phyloP scores from a whole-genome alignment of 2,888 invertebrate species.

The Leptopterna dolabrata region DNA sequence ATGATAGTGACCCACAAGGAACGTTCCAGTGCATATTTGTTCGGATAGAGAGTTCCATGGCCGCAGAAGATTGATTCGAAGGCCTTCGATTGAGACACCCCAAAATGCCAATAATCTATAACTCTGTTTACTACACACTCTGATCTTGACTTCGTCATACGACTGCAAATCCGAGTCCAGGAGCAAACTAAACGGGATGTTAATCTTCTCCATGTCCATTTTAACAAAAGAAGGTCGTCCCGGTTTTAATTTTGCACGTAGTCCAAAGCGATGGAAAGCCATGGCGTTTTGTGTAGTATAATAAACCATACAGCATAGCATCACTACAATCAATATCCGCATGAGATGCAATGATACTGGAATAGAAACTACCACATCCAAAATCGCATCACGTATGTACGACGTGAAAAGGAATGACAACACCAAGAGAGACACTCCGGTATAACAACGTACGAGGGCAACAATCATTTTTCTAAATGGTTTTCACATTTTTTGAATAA shows the following conservation, averaged over 20 bases:
- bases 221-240: neutral
- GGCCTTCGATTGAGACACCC: neutral
- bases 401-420: neutral
- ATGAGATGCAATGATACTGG: neutral
- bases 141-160: neutral
- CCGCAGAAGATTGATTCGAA: neutral
- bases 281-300: neutral
- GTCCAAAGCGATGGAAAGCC: neutral
- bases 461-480: neutral
- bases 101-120: neutral
- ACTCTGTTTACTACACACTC: neutral
- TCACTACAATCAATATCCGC: neutral
- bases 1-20: neutral
- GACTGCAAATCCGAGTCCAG: neutral
- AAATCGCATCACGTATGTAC: neutral
- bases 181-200: neutral
- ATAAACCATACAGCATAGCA: neutral
- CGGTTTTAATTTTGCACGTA: neutral
- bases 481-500: neutral
- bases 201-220: neutral
- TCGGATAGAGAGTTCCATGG: neutral
- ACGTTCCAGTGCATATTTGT: neutral
- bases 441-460: neutral
- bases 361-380: neutral
- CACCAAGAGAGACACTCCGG: neutral